phyloP scores from a whole-genome alignment of 2,797 vertebrate species.

The Philypnodon macrostomus region DNA sequence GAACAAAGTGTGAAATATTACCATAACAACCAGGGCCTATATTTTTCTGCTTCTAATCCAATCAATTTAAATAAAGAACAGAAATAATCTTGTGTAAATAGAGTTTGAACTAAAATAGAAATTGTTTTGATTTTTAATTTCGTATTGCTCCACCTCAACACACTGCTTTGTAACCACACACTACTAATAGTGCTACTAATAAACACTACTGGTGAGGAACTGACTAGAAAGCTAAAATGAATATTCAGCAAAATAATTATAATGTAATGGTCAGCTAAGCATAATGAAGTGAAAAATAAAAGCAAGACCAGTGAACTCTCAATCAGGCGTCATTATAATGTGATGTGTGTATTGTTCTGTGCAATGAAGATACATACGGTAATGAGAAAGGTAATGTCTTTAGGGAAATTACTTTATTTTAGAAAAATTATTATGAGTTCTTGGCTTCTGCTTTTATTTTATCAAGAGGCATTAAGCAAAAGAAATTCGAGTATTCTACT shows the following conservation, averaged over 20 bases:
- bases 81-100: not conserved
- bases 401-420: not conserved
- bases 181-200: constrained; percentile 61
- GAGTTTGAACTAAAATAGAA: not conserved
- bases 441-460: constrained; percentile 65
- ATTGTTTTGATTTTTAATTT: not conserved
- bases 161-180: constrained; percentile 54
- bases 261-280: constrained; percentile 17
- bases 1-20: constrained; percentile 36
- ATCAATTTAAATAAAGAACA: not conserved
- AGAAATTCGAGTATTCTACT: constrained; percentile 14
- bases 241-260: constrained; percentile 23
- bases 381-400: not conserved
- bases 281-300: constrained; percentile 59
- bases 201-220: constrained; percentile 69
- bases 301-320: constrained; percentile 50
- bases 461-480: constrained; percentile 17
- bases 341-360: not conserved
- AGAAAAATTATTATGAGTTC: not conserved
- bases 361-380: constrained; percentile 1
- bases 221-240: constrained; percentile 70
- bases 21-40: not conserved
- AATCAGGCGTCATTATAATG: not conserved
- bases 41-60: too few relatives aligned
- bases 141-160: constrained; percentile 50